Evolutionary conservation across 2,113 vertebrate species (phyloP), one percentile per base, ranked within the genome.

Genomic region (Xenopus laevis): DNA sequence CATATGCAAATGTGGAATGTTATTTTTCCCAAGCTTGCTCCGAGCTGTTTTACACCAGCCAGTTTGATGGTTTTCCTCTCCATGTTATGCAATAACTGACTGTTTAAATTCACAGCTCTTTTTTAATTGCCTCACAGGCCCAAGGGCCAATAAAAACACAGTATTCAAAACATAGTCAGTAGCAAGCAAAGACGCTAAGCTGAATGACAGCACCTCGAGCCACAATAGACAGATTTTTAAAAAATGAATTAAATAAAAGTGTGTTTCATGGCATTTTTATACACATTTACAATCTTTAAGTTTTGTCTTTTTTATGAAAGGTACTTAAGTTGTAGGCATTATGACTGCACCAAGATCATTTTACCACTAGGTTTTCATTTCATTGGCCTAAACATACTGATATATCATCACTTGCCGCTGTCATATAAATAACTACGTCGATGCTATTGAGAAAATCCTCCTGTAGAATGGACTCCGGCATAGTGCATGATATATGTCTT

Each of bases 401-500:
- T 88, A 66, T 78, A 87, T 86, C 83, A 85, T 87, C 82, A 47
- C 84, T 83, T 60, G 81, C 82, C 84, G 79, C 82, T 84, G 86
- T 87, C 86, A 82, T 79, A 85, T 88, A 85, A 87, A 89, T 87
- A 87, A 87, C 85, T 82, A 86, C 79, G 84, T 33, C 86, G 85
- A 73, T 74, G 83, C 83, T 80, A 86, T 23, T 16, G 76, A 84
- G 79, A 68, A 83, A 80, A 61, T 77, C 81, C 82, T 84, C 82
- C 80, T 72, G 82, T 66, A 77, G 84, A 83, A 86, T 77, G 78
- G 89, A 87, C 86, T 86, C 87, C 82, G 79, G 85, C 85, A 79
- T 88, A 89, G 88, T 86, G 78, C 83, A 87, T 89, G 90, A 92
- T 88, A 80, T 87, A 92, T 90, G 83, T 87, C 81, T 86, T 89